These are phyloP conservation scores for Neodiprion pinetum DNA, from an alignment of 1,140 invertebrate genomes.

Conservation along the genomic window DNA sequence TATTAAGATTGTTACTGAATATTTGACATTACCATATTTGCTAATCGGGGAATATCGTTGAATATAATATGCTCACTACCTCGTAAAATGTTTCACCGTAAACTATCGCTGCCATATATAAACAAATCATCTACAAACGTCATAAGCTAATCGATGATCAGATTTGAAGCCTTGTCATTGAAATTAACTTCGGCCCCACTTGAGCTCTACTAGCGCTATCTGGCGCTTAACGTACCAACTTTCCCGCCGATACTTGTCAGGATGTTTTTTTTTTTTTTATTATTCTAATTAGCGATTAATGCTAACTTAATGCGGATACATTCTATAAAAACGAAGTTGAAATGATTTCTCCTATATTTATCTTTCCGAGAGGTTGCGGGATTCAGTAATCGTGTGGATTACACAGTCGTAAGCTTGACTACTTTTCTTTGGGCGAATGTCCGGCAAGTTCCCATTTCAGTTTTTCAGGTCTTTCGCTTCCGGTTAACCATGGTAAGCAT, in stretches of 20 bases:
- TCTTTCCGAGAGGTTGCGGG: not conserved
- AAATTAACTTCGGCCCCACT: not conserved
- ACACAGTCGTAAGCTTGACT: not conserved
- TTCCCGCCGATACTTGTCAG: no score
- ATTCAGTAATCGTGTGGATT: not conserved
- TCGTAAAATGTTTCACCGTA: not conserved
- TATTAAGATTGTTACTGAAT: no score
- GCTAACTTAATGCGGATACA: no score
- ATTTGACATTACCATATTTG: no score
- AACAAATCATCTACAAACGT: not conserved
- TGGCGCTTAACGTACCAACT: not conserved
- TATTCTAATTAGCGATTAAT: no score
- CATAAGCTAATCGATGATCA: not conserved
- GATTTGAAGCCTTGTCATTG: not conserved
- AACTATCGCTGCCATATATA: not conserved
- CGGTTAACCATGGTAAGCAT: constrained; percentile 47
- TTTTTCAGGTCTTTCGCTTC: constrained; percentile 37
- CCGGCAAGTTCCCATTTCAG: constrained; percentile 44
- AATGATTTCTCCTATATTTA: not conserved
- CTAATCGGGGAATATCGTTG: no score
- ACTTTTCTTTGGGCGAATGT: constrained; percentile 48
- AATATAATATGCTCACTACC: no score
- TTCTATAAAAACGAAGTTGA: not conserved
- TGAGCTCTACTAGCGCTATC: not conserved
- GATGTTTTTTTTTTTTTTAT: no score